Conservation (phyloP, 1,140 invertebrate species). For the Bombus impatiens region DNA sequence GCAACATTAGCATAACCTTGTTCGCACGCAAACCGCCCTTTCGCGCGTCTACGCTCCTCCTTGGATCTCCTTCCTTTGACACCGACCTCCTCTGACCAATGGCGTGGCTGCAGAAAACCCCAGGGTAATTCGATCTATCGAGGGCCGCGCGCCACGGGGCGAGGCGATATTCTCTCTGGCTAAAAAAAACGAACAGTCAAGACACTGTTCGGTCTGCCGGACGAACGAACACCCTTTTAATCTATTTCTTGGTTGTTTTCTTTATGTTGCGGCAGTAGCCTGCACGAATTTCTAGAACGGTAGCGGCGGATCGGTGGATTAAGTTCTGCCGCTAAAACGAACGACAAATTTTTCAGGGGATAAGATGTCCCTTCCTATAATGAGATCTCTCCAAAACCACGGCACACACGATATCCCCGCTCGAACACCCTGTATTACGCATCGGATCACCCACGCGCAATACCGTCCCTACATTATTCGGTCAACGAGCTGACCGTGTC, state of each 20-base stretch:
- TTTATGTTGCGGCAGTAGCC: slow-evolving; percentile 19
- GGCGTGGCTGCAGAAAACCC: slow-evolving; percentile 57
- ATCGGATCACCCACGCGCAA: slow-evolving; percentile 59
- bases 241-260: slow-evolving; percentile 43
- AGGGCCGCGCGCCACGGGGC: slow-evolving; percentile 13
- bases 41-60: slow-evolving; percentile 54
- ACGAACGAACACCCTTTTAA: slow-evolving; percentile 46
- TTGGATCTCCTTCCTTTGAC: slow-evolving; percentile 65
- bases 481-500: slow-evolving; percentile 18
- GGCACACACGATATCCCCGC: slow-evolving; percentile 59
- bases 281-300: slow-evolving; percentile 54
- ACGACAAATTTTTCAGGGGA: slow-evolving; percentile 64
- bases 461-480: slow-evolving; percentile 34
- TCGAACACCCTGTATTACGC: slow-evolving; percentile 68
- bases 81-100: slow-evolving; percentile 59
- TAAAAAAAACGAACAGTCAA: slow-evolving; percentile 9
- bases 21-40: slow-evolving; percentile 68
- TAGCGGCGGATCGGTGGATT: slow-evolving; percentile 67
- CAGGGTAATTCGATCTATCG: slow-evolving; percentile 70
- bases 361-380: slow-evolving; percentile 65
- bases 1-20: slow-evolving; percentile 72
- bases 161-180: slow-evolving; percentile 49
- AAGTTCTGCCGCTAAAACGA: slow-evolving; percentile 56
- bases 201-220: slow-evolving; percentile 23
- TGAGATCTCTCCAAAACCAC: slow-evolving; percentile 25